Percentiles rank a stretch among this genome's conserved stretches.
These are phyloP conservation scores for Pseudachorutes palmiensis DNA, from an alignment of 1,140 invertebrate species.

Conservation along the genomic window DNA sequence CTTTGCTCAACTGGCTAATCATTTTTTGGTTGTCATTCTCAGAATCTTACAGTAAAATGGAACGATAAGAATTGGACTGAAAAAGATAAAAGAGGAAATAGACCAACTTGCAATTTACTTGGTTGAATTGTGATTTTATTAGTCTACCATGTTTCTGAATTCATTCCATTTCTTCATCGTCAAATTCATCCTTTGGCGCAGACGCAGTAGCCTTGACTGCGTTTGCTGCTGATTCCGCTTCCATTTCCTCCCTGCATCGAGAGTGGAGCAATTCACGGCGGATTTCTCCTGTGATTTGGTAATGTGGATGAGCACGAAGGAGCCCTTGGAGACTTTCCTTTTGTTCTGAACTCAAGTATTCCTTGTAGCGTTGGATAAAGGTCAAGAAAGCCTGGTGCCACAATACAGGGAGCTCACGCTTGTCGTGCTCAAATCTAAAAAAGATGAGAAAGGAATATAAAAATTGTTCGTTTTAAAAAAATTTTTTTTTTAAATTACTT, in stretches of 20 bases:
- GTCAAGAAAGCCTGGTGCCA: conserved; percentile 94
- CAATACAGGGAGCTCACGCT: conserved; percentile 77
- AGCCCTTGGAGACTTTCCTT: conserved; percentile 73
- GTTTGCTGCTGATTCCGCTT: conserved; percentile 10
- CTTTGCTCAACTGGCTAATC: too few relatives aligned
- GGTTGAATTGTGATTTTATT: too few relatives aligned
- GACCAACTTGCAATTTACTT: too few relatives aligned
- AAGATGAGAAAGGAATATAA: conserved; percentile 22
- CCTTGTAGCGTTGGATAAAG: conserved; percentile 92
- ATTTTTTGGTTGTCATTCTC: too few relatives aligned
- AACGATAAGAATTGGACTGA: too few relatives aligned
- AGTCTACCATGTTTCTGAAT: too few relatives aligned
- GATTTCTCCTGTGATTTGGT: conserved; percentile 74
- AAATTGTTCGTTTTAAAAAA: not conserved
- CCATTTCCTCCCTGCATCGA: conserved; percentile 60
- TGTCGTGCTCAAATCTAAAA: conserved; percentile 73
- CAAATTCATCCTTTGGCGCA: not conserved
- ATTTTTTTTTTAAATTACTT: conserved; percentile 48
- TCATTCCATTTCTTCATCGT: not conserved
- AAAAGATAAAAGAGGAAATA: too few relatives aligned
- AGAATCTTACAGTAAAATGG: too few relatives aligned
- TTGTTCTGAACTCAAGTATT: conserved; percentile 87
- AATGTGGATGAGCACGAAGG: conserved; percentile 67
- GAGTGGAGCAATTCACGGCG: conserved; percentile 73
- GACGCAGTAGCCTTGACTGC: not conserved